Percentiles rank a stretch among this genome's conserved stretches.
phyloP scores from a whole-genome alignment of 2,797 vertebrate species.

The Acanthornis magna region DNA sequence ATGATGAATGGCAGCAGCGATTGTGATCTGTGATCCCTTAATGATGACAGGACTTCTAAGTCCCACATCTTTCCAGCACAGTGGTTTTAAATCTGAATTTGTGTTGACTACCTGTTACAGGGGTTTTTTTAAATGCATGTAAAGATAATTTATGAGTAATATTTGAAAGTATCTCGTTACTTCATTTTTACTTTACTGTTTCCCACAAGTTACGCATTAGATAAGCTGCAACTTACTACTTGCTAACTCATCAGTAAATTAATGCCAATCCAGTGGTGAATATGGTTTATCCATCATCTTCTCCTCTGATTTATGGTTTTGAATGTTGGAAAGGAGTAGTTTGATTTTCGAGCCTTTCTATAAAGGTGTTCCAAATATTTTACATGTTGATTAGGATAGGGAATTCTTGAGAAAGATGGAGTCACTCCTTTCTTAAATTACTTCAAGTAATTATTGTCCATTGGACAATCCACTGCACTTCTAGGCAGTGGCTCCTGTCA shows the following conservation, averaged over 20 bases:
- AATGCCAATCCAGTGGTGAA: not conserved
- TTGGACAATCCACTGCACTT: not conserved
- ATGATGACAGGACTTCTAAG: not conserved
- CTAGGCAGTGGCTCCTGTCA: not conserved
- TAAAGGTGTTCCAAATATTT: not conserved
- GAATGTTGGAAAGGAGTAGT: not conserved
- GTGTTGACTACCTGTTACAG: not conserved
- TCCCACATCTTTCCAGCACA: not conserved
- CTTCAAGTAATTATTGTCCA: not conserved
- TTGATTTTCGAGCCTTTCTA: not conserved
- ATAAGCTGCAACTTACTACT: not conserved
- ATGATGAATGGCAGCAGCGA: fast-evolving
- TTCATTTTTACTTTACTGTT: not conserved
- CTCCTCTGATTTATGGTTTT: not conserved
- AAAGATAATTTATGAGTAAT: not conserved
- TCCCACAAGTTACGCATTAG: not conserved
- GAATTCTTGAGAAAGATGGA: not conserved
- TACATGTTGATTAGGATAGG: not conserved
- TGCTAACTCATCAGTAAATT: not conserved
- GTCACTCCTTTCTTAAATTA: not conserved
- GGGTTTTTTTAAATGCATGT: not conserved
- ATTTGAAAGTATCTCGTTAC: not conserved
- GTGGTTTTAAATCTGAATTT: not conserved
- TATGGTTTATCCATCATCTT: not conserved
- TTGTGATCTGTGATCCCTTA: not conserved